phyloP scores from a whole-genome alignment of 23 tunicate genomes.

The Aplidium turbinatum region DNA sequence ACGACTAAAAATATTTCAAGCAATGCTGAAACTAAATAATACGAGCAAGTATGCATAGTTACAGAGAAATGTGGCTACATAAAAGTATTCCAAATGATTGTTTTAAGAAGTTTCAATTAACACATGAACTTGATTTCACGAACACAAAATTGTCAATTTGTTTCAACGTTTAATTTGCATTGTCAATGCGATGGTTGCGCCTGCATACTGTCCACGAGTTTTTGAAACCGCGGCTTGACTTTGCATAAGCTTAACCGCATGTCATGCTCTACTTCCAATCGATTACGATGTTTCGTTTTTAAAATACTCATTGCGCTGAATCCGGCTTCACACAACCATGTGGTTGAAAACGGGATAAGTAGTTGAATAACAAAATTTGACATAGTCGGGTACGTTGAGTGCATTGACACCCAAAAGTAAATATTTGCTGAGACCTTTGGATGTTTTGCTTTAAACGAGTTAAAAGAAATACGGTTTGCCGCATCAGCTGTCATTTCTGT shows the following conservation, averaged over 20 bases:
- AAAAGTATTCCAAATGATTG: too few species aligned
- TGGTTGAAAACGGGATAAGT: constrained; percentile 35
- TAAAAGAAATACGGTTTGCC: constrained; percentile 28
- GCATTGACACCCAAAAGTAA: constrained; percentile 30
- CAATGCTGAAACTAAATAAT: too few species aligned
- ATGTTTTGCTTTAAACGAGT: constrained; percentile 33
- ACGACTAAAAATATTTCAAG: too few species aligned
- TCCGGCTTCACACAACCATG: constrained; percentile 33
- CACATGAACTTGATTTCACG: too few species aligned
- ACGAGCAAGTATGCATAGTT: too few species aligned
- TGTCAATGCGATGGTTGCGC: too few species aligned
- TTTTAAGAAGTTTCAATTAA: too few species aligned
- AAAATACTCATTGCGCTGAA: constrained; percentile 22
- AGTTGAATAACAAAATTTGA: constrained; percentile 26
- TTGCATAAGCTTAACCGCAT: constrained; percentile 15
- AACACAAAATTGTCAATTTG: too few species aligned
- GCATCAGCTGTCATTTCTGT: constrained; percentile 38
- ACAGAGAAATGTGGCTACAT: too few species aligned
- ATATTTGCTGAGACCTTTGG: constrained; percentile 34
- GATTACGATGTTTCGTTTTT: constrained; percentile 36
- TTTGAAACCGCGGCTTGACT: too few species aligned
- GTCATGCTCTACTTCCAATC: constrained; percentile 31
- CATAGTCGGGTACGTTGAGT: constrained; percentile 24
- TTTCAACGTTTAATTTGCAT: too few species aligned
- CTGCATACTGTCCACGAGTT: too few species aligned